phyloP scores from a whole-genome alignment of 2,113 vertebrate genomes.

The Elephantulus edwardii region DNA sequence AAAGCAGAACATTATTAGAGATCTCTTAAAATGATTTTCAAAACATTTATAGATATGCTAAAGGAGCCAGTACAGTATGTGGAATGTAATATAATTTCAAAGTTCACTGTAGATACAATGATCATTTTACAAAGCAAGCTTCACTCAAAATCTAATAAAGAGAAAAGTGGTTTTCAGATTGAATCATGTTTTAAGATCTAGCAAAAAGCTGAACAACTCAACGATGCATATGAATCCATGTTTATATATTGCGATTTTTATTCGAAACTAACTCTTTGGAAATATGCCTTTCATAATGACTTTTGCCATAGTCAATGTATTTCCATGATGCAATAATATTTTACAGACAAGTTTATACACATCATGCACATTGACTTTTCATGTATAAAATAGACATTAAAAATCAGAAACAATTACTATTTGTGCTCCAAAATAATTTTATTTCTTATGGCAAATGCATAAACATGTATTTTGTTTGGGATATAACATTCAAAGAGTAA shows the following conservation, averaged over 20 bases:
- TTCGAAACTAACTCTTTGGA: neutral
- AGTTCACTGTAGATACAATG: neutral
- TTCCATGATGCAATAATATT: conserved; percentile 7
- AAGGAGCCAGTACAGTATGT: neutral
- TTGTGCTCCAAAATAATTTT: neutral
- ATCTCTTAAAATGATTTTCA: neutral
- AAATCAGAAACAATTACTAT: neutral
- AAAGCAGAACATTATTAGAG: conserved; percentile 1
- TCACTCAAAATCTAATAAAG: conserved; percentile 20
- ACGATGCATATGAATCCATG: neutral
- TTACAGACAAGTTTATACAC: neutral
- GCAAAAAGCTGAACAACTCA: neutral
- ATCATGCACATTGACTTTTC: neutral
- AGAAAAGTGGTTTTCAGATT: neutral
- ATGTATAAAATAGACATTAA: neutral
- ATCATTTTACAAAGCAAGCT: conserved; percentile 36
- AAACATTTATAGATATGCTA: conserved; percentile 33
- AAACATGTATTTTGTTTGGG: neutral
- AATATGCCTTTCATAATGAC: neutral
- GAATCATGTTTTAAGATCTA: neutral
- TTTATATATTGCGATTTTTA: neutral
- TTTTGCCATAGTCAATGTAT: neutral
- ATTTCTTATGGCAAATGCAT: neutral
- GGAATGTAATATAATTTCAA: conserved; percentile 21
- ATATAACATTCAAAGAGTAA: neutral